Conservation (phyloP, 1,140 invertebrate genomes). For the Homarus americanus region DNA sequence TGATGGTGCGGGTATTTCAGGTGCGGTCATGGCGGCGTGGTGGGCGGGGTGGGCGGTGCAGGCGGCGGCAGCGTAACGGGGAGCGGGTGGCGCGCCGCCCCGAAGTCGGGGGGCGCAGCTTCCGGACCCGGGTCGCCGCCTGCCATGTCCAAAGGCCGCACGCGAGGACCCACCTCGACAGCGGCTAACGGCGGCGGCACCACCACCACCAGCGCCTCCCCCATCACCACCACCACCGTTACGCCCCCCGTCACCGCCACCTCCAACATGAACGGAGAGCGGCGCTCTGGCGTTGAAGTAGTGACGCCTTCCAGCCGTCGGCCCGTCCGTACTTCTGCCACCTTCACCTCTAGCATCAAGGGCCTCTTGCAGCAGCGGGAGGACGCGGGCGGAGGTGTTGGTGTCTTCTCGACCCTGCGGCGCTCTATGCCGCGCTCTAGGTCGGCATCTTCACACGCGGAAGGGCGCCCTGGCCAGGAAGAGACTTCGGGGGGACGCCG, state of each 20-base stretch:
- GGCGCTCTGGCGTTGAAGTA: slow-evolving; percentile 49
- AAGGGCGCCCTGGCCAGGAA: slow-evolving; percentile 39
- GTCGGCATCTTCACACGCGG: slow-evolving; percentile 27
- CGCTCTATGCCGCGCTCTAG: slow-evolving; percentile 49
- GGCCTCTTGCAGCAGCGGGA: slow-evolving; percentile 60
- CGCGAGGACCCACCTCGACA: slow-evolving; percentile 39
- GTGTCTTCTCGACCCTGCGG: slow-evolving; percentile 28
- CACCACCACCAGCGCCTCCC: background rate
- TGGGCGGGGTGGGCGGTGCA: slow-evolving; percentile 68
- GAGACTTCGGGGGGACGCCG: slow-evolving; percentile 23
- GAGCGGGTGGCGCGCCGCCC: slow-evolving; percentile 64
- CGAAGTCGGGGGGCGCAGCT: slow-evolving; percentile 48
- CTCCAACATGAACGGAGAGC: slow-evolving; percentile 62
- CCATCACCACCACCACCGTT: slow-evolving; percentile 22
- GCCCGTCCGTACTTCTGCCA: slow-evolving; percentile 46
- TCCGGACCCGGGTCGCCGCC: slow-evolving; percentile 67
- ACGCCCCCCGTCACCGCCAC: slow-evolving; percentile 17
- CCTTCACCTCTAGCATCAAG: slow-evolving; percentile 67
- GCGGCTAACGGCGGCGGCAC: slow-evolving; percentile 2
- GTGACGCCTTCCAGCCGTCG: slow-evolving; percentile 34
- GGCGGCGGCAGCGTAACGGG: slow-evolving; percentile 70
- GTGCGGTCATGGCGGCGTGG: slow-evolving; percentile 72
- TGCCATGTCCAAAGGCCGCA: slow-evolving; percentile 69
- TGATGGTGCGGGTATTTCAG: slow-evolving; percentile 42
- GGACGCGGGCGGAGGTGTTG: slow-evolving; percentile 30